A percentile compares a stretch with the other conserved stretches of the same genome.
phyloP scores from a whole-genome alignment of 2,888 invertebrate species.

The Gryllus longicercus region DNA sequence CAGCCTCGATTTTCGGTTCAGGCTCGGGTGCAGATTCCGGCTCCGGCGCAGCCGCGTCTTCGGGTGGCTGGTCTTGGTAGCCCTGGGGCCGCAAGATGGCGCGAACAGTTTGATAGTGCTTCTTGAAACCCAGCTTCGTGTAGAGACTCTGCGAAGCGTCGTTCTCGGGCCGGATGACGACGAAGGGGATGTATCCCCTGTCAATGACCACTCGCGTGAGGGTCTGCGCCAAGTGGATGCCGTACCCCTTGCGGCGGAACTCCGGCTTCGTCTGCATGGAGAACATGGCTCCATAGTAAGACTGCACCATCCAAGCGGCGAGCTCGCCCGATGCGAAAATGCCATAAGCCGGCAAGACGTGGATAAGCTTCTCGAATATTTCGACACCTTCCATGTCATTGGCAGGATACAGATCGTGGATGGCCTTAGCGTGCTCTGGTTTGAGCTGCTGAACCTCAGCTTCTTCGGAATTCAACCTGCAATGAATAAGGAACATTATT shows the following conservation, averaged over 20 bases:
- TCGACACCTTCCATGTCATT: slow-evolving; percentile 84
- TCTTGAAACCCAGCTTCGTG: slow-evolving; percentile 76
- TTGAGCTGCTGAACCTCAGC: slow-evolving; percentile 73
- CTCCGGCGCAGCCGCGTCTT: not conserved
- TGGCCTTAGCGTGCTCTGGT: slow-evolving; percentile 74
- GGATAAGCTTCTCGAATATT: slow-evolving; percentile 75
- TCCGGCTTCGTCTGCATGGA: slow-evolving; percentile 84
- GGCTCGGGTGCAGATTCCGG: not conserved
- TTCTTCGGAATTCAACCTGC: slow-evolving; percentile 55
- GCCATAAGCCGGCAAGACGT: slow-evolving; percentile 71
- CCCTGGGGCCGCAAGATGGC: slow-evolving; percentile 67
- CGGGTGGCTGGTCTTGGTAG: slow-evolving; percentile 1
- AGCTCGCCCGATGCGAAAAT: slow-evolving; percentile 69
- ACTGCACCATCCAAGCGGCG: slow-evolving; percentile 89
- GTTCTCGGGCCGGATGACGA: slow-evolving; percentile 82
- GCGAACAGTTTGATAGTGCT: slow-evolving; percentile 74
- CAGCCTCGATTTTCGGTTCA: not conserved
- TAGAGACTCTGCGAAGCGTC: slow-evolving; percentile 81
- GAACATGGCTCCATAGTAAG: slow-evolving; percentile 88
- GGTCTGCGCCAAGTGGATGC: slow-evolving; percentile 67
- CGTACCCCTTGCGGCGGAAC: slow-evolving; percentile 56
- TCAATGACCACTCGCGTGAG: slow-evolving; percentile 59
- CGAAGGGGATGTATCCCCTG: slow-evolving; percentile 78
- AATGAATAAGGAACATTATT: slow-evolving; percentile 43
- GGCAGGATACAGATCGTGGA: slow-evolving; percentile 82